Conservation (phyloP, 2,113 vertebrate species). For the Antigone vipio region DNA sequence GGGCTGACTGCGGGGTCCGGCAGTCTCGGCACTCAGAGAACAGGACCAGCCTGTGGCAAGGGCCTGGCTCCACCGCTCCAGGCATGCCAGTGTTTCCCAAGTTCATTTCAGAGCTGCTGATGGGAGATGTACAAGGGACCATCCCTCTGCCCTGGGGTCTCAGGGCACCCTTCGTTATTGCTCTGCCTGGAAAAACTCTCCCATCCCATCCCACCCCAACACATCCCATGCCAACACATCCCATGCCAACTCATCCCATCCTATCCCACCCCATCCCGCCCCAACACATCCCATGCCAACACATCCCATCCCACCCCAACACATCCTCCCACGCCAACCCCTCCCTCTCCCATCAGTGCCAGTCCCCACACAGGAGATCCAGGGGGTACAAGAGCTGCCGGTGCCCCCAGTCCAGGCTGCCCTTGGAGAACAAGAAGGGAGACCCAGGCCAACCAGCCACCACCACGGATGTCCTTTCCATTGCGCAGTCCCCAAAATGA, state of each 20-base stretch:
- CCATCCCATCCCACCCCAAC: background rate
- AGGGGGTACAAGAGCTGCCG: fast-evolving
- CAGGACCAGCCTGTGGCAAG: background rate
- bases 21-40: background rate
- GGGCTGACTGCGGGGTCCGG: background rate
- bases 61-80: background rate
- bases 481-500: fast-evolving
- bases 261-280: too few relatives aligned
- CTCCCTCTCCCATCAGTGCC: fast-evolving
- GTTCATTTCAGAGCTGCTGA: background rate
- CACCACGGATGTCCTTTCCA: background rate
- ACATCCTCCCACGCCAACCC: background rate
- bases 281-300: background rate
- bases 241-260: background rate
- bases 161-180: background rate
- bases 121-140: background rate
- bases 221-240: too few relatives aligned
- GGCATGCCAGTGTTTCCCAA: fast-evolving
- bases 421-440: background rate
- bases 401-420: too few relatives aligned
- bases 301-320: background rate
- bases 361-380: background rate
- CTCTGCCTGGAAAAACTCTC: background rate
- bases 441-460: background rate
- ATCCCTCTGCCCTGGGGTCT: background rate